phyloP scores from a whole-genome alignment of 1,140 invertebrate species.

The Heliconius melpomene region DNA sequence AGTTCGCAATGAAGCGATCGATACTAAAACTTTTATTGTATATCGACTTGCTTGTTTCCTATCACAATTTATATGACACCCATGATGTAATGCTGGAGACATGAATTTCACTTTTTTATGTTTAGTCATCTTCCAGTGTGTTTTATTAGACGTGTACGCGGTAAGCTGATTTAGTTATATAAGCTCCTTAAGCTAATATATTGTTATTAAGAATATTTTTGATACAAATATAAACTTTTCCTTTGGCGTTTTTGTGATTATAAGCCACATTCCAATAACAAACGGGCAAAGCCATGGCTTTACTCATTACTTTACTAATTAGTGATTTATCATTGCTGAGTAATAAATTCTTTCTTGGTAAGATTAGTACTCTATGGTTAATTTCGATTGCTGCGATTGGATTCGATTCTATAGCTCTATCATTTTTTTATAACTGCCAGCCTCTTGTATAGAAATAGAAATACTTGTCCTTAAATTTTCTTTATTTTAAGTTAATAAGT shows the following conservation, averaged over 20 bases:
- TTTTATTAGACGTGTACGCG: conserved; percentile 47
- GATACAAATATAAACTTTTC: not conserved
- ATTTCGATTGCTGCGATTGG: too few species aligned
- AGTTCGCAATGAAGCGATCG: conserved; percentile 50
- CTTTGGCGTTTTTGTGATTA: not conserved
- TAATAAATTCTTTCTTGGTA: not conserved
- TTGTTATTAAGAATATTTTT: conserved; percentile 11
- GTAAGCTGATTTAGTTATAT: conserved; percentile 43
- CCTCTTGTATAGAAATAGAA: too few species aligned
- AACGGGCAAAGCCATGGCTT: too few species aligned
- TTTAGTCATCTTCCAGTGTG: conserved; percentile 48
- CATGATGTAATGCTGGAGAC: conserved; percentile 49
- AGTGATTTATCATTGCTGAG: not conserved
- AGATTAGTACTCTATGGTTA: too few species aligned
- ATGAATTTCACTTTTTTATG: conserved; percentile 63
- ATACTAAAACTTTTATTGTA: conserved; percentile 51
- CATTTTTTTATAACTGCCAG: too few species aligned
- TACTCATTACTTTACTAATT: too few species aligned
- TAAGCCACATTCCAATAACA: too few species aligned
- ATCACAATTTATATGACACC: conserved; percentile 38
- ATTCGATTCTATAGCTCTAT: too few species aligned
- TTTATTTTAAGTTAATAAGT: not conserved
- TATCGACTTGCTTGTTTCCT: conserved; percentile 33
- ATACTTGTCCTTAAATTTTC: not conserved
- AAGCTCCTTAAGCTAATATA: not conserved